phyloP scores from a whole-genome alignment of 1,140 invertebrate species.

The Gryllus bimaculatus region DNA sequence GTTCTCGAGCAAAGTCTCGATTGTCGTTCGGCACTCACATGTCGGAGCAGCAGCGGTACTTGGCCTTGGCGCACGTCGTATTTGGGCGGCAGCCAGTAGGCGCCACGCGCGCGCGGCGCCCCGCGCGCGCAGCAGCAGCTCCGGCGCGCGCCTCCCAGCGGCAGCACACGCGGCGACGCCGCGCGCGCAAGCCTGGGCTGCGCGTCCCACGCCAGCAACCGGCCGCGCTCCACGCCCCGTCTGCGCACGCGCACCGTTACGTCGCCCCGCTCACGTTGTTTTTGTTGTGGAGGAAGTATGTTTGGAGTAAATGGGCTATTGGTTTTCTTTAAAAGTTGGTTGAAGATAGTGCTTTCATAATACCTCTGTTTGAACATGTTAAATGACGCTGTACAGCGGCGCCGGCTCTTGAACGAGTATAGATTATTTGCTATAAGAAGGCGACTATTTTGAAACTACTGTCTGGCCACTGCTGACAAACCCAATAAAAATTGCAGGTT shows the following conservation, averaged over 20 bases:
- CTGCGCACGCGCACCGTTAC: background rate
- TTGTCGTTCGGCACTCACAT: background rate
- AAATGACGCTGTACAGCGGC: no score
- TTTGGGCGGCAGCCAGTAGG: background rate
- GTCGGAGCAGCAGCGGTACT: background rate
- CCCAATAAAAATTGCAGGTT: no score
- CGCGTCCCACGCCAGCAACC: background rate
- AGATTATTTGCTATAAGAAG: no score
- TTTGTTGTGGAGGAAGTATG: background rate
- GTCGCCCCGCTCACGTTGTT: no score
- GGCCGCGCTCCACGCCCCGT: no score
- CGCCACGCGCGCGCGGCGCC: background rate
- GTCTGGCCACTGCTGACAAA: no score
- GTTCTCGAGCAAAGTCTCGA: no score
- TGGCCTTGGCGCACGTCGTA: background rate
- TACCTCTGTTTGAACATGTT: no score
- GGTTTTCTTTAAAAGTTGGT: no score
- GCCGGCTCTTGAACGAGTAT: no score
- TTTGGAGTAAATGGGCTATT: background rate
- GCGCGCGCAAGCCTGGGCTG: background rate
- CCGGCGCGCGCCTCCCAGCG: background rate
- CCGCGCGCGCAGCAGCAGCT: background rate
- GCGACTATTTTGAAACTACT: no score
- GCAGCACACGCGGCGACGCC: background rate
- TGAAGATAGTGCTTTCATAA: no score